Base-by-base conservation (phyloP, 2,113 vertebrate species). In the Tragelaphus imberbis region DNA sequence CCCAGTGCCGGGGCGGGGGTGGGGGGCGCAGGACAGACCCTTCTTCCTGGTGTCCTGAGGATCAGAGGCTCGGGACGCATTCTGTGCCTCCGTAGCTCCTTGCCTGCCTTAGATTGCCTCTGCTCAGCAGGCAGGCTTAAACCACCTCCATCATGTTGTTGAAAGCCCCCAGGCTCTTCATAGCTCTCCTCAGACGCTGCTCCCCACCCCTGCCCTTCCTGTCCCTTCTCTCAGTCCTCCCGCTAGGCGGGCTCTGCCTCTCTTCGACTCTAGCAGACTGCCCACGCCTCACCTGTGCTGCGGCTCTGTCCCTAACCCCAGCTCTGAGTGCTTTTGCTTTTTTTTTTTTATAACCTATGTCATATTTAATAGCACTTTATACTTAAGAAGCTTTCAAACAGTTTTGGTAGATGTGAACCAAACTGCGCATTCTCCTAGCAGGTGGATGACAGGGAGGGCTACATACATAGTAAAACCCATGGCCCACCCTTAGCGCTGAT, bases 221-320 rank as follows among this genome's bases (percentile, higher is more conserved):
- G 40, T 11, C 15, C 19, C 47, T 21, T 19, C 16, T 33, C 79
- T 23, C 4, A 13, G 8, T 10, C 84, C 33, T 65, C n/a, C n/a
- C 1, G 0, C 0, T 5, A 8, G 71, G n/a, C 3, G 3, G 30
- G 44, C n/a, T 8, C 23, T 5, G 7, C 11, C 81, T 49, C 36
- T 87, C n/a, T 17, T 8, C 2, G 4, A 6, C 75, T 61, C 53
- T 5, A 28, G 4, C 11, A 16, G 13, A 16, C 19, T 25, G 30
- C 30, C 21, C 5, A 0, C 8, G 0, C 16, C 27, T 59, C 19
- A n/a, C 49, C 61, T 71, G n/a, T 33, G 55, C 33, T 25, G 1
- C 16, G 2, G 7, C 51, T 36, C 7, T 58, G 59, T 25, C n/a
- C 90, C 84, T 7, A 8, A 14, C 27, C 13, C 61, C 88, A 13